Evolutionary conservation across 2,888 invertebrate species (phyloP), one percentile per base, ranked within the genome.

Genomic region (Sicus ferrugineus): DNA sequence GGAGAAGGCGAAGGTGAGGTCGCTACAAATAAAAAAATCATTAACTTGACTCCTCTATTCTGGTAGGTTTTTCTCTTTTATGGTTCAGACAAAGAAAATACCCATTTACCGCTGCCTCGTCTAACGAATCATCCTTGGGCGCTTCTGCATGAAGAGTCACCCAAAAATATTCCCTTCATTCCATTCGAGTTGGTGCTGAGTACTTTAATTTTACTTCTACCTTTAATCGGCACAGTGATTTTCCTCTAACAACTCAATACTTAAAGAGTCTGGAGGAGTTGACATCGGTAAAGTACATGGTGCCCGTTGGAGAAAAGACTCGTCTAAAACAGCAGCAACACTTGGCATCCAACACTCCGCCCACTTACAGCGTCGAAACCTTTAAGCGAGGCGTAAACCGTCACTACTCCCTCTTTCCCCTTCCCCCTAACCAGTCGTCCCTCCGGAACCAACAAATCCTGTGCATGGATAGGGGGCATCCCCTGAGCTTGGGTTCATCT

Each of bases 141-240:
- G 0, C 80, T 95, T 59, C 87, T 91, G 67, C 95, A 95, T 79
- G 95, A 95, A 84, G 95, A 95, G 86, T 95, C 95, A 0, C 95
- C 95, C 0, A 91, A 93, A 81, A 95, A 95, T 85, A 88, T 90
- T 54, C 91, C 90, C 42, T 88, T 90, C 56, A 86, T 94, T 42
- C 87, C 90, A 73, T 89, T 91, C 75, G 86, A 88, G 70, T 85
- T 87, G 61, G 86, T 89, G 34, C 84, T 94, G 61, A 85, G 84
- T 19, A 95, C 67, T 95, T 95, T 77, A 93, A 94, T 82, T 89
- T 89, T 75, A 92, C 94, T 0, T 87, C 93, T 0, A 95, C 95
- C 0, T 94, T 93, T 79, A 92, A 92, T 77, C 88, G 92, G 72
- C 83, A 89, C 73, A 94, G 94, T 75, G 87, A 92, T 78, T 87